Base-by-base conservation (phyloP, 1,140 invertebrate species). In the Sycobia sp. region DNA sequence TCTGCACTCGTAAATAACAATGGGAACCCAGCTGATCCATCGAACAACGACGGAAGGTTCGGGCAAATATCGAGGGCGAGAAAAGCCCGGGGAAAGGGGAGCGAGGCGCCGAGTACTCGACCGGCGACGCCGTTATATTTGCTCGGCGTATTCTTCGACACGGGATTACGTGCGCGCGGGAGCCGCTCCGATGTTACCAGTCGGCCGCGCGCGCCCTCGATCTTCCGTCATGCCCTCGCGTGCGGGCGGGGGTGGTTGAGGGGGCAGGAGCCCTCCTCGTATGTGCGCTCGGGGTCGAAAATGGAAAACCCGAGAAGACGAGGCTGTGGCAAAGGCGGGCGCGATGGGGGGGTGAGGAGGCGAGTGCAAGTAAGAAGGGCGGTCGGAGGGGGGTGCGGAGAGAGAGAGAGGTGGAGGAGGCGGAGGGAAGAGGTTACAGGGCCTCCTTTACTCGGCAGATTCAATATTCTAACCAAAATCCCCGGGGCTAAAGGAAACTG, bases 381-480 rank as follows among this genome's bases (percentile, higher is more conserved):
- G 27, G 23, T 4, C 1, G 1, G 43, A 25, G 9, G 43, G 25
- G 2, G 43, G 16, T 38, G 18, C 27, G 32, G n/a, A n/a, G 27
- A 18, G 43, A 51, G 29, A 36, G 41, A 38, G 27, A 39, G 32
- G 46, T 59, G 66, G 62, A 68, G 62, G 59, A 13, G 3, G 25
- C 10, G 56, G 20, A 56, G 50, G 59, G 60, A 66, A 62, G 65
- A 65, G 75, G 77, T 80, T 80, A 81, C 77, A 76, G 71, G 73
- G 70, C 74, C 72, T 74, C 74, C 27, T 54, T 50, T 69, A 73
- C 73, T 74, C 75, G 69, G 74, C 71, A 76, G 77, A 81, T 81
- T 81, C 77, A 81, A 81, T 81, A 81, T 81, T 80, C 79, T 76
- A 81, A 80, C 79, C 78, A 78, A 81, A 80, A 81, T 80, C 79